Evolutionary conservation across 2,113 vertebrate species (phyloP).

Genomic region (Oncorhynchus nerka): DNA sequence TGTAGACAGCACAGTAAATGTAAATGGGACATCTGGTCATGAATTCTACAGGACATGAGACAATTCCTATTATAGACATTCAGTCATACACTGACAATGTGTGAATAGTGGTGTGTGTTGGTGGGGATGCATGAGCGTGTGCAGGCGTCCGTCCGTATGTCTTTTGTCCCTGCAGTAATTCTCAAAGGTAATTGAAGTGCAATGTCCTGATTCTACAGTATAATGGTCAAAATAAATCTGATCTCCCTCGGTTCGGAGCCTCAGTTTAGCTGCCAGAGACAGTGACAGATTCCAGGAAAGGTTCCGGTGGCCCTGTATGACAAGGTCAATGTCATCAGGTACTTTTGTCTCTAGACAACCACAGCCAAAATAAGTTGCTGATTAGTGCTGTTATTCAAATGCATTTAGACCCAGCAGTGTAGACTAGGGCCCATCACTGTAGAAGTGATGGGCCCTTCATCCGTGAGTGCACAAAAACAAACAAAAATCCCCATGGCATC

Average conservation of each 20-base stretch:
- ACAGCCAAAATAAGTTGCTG: not conserved
- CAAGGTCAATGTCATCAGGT: not conserved
- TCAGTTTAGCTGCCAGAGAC: not conserved
- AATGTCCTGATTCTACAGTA: not conserved
- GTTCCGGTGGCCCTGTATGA: not conserved
- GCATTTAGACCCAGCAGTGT: not conserved
- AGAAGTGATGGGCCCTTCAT: too few relatives aligned
- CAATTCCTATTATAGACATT: not conserved
- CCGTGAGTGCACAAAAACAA: too few relatives aligned
- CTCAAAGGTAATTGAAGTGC: not conserved
- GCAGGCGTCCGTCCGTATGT: not conserved
- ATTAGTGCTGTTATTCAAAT: not conserved
- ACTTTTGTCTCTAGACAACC: not conserved
- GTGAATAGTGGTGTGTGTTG: not conserved
- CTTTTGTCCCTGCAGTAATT: not conserved
- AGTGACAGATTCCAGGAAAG: not conserved
- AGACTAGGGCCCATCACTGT: too few relatives aligned
- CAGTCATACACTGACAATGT: not conserved
- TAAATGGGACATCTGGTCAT: constrained; percentile 27
- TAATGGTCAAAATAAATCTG: not conserved
- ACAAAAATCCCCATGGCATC: too few relatives aligned
- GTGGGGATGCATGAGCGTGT: not conserved
- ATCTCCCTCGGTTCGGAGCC: not conserved
- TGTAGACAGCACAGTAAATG: not conserved
- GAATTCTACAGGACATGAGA: constrained; percentile 4